Evolutionary conservation across 1,140 invertebrate species (phyloP), one percentile per base, ranked within the genome.

Genomic region (Drosophila nannoptera): DNA sequence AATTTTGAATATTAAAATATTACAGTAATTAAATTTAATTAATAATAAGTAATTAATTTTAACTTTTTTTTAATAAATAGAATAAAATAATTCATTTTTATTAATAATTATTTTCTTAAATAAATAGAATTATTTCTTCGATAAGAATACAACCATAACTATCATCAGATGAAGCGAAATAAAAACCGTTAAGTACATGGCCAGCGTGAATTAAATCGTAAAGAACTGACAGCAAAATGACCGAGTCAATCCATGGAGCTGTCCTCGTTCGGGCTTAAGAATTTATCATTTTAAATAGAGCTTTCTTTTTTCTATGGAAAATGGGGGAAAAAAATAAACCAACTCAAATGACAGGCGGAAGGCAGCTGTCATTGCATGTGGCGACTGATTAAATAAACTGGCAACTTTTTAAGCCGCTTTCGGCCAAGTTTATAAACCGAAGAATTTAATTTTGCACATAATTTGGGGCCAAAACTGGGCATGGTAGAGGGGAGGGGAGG

Each of bases 331-430:
- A 43, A 43, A 22, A 33, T 8, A 14, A 4, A 54, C 45, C 29
- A 32, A 48, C 38, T 52, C 7, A 43, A 62, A 62, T 50, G 40
- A 8, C 40, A 54, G 31, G n/a, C 8, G 40, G 8, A 7, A 32
- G 33, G 33, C 9, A 14, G 35, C 33, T 35, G 53, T 49, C 53
- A 58, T 36, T 45, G 42, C 9, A 35, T 22, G 50, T 9, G 61
- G 38, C 40, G 49, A 54, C 50, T 64, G 49, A 64, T 64, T 65
- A 58, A 65, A 56, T 58, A 58, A 49, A 48, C 53, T 22, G 9
- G 5, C 32, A 68, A 52, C 16, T 46, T 68, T 68, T 54, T 54
- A 68, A 63, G 60, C 66, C 36, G 58, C 14, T 67, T 60, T 55
- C 29, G 52, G 11, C 14, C 12, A 58, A 59, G 29, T 56, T 45